Base-by-base conservation (phyloP, 2,113 vertebrate species). In the Echinops telfairi region DNA sequence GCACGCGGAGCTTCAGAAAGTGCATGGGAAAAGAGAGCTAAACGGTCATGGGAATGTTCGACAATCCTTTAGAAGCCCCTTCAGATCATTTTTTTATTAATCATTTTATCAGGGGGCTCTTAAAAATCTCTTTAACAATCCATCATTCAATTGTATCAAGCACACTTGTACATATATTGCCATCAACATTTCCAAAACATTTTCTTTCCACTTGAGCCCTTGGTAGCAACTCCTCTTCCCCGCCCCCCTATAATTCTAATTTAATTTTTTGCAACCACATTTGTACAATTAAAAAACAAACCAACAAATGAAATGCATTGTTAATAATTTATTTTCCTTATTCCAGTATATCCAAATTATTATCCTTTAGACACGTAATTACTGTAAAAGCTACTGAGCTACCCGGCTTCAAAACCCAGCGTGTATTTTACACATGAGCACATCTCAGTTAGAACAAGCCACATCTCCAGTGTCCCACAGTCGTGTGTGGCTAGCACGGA, bases 281-380 rank as follows among this genome's bases (percentile, higher is more conserved):
- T 83, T 87, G 27, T 68, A 68, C 29, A 68, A 31, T 68, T 47
- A 79, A 62, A 73, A 88, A 53, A 25, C 47, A 68, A 47, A 62
- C 89, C 57, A 40, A 36, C 36, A 23, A 4, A 11, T 53, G 60
- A 64, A 79, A 79, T 85, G 78, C 38, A 92, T 57, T 73, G 47
- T 75, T 85, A 83, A 83, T 86, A 38, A 87, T 70, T 73, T 82
- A 71, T 85, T 81, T 76, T 81, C 57, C 31, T 87, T 58, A 47
- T 47, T 73, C 17, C 15, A 40, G 15, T 38, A 77, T 40, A 6
- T 58, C 60, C 25, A 53, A 86, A 86, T 64, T 23, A 79, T 47
- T 57, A 75, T 31, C 60, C 85, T 29, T 88, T 83, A 70, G 92
- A 70, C 25, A 57, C 64, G 6, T 9, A 88, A 40, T 14, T 40